Base-by-base conservation (phyloP, 2,888 invertebrate species). In the Nemotelus nigrinus region DNA sequence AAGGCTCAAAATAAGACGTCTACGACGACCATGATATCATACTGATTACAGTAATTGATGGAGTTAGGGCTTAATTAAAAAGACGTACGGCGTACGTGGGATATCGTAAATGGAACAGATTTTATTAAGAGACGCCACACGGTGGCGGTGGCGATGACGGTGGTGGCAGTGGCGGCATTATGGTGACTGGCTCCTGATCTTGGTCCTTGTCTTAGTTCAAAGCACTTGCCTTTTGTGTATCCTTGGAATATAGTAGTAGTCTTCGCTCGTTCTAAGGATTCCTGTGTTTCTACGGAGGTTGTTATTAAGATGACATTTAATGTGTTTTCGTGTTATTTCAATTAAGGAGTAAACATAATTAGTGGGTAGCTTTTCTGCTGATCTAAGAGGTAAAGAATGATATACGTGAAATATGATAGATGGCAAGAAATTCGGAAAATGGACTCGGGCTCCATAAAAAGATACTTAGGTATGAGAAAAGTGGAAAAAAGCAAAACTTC, bases 101-200 rank as follows among this genome's bases (percentile, higher is more conserved):
- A 80, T 78, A 78, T 80, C 77, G 76, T 78, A 80, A 80, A 80
- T 80, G 78, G 76, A 78, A 80, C 78, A 80, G 80, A 80, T 80
- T 80, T 80, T 80, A 80, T 80, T 80, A 80, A 70, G 70, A 77
- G 75, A 63, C 63, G 76, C 67, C 65, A 64, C 48, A 71, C 60
- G 65, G 43, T 63, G 50, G 25, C 25, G 25, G 25, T 25, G 25
- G 25, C 25, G 25, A 25, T 1, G 25, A 25, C 25, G 25, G 25
- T 25, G 25, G 25, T 25, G 25, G 25, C 25, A 25, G 25, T 25
- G 25, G 7, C 63, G 55, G 55, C 50, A 60, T 60, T 60, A 44
- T 65, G 72, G 67, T 70, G 60, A 55, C 65, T 44, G 44, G 64
- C 48, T 64, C 60, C 50, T 44, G 25, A 39, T 64, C 44, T 25